Conservation (phyloP, 2,797 vertebrate genomes). For the Acipenser transmontanus region DNA sequence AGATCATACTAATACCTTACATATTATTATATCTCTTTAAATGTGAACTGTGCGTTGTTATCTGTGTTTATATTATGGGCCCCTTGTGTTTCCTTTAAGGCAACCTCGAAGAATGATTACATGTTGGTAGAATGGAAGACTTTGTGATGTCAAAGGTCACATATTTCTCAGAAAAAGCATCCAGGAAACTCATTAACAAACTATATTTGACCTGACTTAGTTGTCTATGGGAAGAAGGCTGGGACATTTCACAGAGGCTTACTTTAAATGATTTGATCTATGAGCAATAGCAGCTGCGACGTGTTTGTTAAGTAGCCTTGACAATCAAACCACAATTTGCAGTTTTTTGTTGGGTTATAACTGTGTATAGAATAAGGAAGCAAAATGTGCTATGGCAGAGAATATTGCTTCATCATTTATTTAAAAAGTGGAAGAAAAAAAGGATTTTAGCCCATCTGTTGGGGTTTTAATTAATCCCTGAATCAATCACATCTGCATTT, state of each 20-base stretch:
- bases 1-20: too few species aligned
- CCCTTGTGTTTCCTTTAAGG: conserved; percentile 39
- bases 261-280: conserved; percentile 1
- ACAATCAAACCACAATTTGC: not conserved
- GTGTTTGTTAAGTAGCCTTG: not conserved
- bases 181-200: conserved; percentile 41
- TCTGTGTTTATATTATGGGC: conserved; percentile 39
- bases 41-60: conserved; percentile 13
- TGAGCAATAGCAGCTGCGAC: not conserved
- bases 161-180: conserved; percentile 43
- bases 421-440: too few species aligned
- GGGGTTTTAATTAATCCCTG: too few species aligned
- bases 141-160: conserved; percentile 31
- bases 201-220: conserved; percentile 23
- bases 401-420: too few species aligned
- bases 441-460: too few species aligned
- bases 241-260: conserved; percentile 8
- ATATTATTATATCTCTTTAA: conserved; percentile 23
- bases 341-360: too few species aligned
- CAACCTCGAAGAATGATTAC: conserved; percentile 37
- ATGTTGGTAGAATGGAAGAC: conserved; percentile 23
- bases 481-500: too few species aligned
- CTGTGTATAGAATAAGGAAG: too few species aligned
- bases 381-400: too few species aligned
- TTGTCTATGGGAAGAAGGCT: conserved; percentile 22